Conservation (phyloP, 2,113 vertebrate species). For the Clarias gariepinus region DNA sequence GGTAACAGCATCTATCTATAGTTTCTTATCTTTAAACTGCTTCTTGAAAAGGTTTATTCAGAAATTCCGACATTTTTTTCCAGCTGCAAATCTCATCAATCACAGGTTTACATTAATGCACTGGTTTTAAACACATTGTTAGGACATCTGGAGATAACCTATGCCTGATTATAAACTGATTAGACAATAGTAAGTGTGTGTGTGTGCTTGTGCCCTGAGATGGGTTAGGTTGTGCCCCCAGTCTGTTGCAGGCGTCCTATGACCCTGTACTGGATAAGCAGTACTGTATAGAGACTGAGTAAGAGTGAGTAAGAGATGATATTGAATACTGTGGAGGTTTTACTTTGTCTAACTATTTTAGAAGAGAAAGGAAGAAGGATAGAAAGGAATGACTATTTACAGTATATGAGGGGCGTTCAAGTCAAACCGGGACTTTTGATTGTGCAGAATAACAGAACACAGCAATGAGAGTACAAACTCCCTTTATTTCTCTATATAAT, state of each 20-base stretch:
- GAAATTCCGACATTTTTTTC: background rate
- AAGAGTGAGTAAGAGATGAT: too few relatives aligned
- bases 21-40: background rate
- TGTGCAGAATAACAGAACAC: too few relatives aligned
- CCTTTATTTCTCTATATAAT: too few relatives aligned
- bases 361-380: background rate
- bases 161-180: background rate
- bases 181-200: background rate
- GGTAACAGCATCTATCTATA: conserved; percentile 65
- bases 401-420: too few relatives aligned
- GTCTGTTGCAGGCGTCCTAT: too few relatives aligned
- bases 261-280: too few relatives aligned
- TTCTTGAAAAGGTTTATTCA: background rate
- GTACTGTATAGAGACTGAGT: too few relatives aligned
- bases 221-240: too few relatives aligned
- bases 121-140: background rate
- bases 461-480: too few relatives aligned
- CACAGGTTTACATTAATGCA: background rate
- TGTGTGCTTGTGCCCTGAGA: too few relatives aligned
- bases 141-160: background rate
- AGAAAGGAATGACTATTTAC: background rate
- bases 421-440: too few relatives aligned
- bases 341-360: background rate
- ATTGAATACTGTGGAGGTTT: too few relatives aligned
- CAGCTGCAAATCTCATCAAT: background rate